Conservation (phyloP, 2,113 vertebrate genomes). For the Manacus vitellinus region DNA sequence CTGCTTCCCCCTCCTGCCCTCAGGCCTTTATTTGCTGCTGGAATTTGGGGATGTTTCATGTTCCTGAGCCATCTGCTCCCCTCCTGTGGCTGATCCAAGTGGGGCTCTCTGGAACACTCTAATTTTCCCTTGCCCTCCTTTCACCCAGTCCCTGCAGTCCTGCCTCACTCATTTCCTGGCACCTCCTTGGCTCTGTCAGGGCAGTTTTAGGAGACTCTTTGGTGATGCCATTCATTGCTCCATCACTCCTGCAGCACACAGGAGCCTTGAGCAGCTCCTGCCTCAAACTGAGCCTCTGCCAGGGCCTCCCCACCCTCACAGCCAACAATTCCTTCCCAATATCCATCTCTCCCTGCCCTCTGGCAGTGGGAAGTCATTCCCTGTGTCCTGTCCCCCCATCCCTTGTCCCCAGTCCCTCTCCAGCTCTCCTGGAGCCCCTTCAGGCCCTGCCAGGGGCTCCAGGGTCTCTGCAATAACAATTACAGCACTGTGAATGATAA, state of each 20-base stretch:
- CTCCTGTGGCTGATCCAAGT: background rate
- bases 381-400: rapidly evolving
- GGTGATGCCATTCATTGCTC: background rate
- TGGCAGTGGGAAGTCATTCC: background rate
- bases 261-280: background rate
- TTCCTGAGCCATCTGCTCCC: rapidly evolving
- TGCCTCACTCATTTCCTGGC: background rate
- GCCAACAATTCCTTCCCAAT: background rate
- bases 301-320: background rate
- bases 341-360: rapidly evolving
- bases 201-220: background rate
- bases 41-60: background rate
- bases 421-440: background rate
- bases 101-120: background rate
- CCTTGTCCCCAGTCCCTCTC: background rate
- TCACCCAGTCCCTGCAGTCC: background rate
- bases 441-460: background rate
- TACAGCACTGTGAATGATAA: rapidly evolving
- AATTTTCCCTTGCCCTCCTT: background rate
- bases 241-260: background rate
- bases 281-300: background rate
- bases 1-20: background rate
- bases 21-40: rapidly evolving
- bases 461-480: background rate
- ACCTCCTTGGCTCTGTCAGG: rapidly evolving